Conservation (phyloP, 2,888 invertebrate species). For the Mimas tiliae region DNA sequence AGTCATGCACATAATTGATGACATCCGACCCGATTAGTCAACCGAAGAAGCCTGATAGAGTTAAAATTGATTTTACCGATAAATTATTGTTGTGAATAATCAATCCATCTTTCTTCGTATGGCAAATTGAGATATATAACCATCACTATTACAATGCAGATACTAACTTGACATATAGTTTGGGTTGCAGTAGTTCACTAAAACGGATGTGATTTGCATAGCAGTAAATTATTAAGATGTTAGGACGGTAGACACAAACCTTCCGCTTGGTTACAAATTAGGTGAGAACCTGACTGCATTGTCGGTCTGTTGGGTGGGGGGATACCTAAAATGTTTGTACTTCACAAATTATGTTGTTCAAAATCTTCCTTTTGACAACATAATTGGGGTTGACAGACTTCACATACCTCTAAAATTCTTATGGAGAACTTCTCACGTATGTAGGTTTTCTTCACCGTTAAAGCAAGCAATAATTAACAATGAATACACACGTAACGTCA, state of each 20-base stretch:
- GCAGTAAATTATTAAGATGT: conserved; percentile 66
- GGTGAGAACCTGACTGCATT: conserved; percentile 54
- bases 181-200: conserved; percentile 29
- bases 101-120: not conserved
- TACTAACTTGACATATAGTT: conserved; percentile 26
- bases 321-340: not conserved
- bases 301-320: conserved; percentile 26
- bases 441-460: too few species aligned
- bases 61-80: conserved; percentile 8
- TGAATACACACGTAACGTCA: too few species aligned
- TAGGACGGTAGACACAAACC: conserved; percentile 54
- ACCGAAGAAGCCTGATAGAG: not conserved
- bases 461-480: too few species aligned
- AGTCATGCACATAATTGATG: not conserved
- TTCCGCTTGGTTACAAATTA: conserved; percentile 64
- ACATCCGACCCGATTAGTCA: not conserved
- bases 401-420: too few species aligned
- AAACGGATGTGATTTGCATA: conserved; percentile 67
- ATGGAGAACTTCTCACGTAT: too few species aligned
- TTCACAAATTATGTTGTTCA: not conserved
- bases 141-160: conserved; percentile 16
- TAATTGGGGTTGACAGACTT: too few species aligned
- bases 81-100: conserved; percentile 5
- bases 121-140: conserved; percentile 13
- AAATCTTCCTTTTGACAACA: conserved; percentile 11